These are phyloP conservation scores for Orius insidiosus DNA, from an alignment of 1,140 invertebrate genomes.

Conservation along the genomic window DNA sequence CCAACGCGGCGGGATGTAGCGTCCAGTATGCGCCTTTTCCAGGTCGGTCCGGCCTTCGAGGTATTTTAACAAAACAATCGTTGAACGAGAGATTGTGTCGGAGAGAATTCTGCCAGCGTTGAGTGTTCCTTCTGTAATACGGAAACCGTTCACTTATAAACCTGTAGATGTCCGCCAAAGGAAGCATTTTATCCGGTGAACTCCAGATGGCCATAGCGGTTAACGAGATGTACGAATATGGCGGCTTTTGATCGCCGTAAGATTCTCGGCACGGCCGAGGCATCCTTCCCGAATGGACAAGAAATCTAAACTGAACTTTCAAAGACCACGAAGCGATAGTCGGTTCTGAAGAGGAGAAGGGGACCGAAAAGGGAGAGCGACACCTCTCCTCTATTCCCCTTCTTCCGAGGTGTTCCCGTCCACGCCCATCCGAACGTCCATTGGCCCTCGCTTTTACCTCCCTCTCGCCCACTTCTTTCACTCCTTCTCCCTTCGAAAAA, in stretches of 20 bases:
- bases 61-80: constrained; percentile 89
- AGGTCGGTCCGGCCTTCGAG: constrained; percentile 67
- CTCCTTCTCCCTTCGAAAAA: too few species aligned
- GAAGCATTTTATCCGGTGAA: constrained; percentile 86
- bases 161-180: constrained; percentile 82
- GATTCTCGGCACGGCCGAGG: constrained; percentile 78
- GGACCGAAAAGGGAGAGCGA: too few species aligned
- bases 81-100: constrained; percentile 82
- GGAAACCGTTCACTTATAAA: constrained; percentile 84
- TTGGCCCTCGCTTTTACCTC: too few species aligned
- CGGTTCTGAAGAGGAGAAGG: too few species aligned
- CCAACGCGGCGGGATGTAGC: constrained; percentile 69
- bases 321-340: too few species aligned
- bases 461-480: too few species aligned
- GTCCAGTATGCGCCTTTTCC: constrained; percentile 88
- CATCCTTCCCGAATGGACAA: constrained; percentile 33
- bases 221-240: constrained; percentile 91
- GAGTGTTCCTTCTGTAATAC: constrained; percentile 77
- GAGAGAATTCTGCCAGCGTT: constrained; percentile 73
- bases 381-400: too few species aligned
- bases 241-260: constrained; percentile 91
- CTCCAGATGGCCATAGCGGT: constrained; percentile 96
- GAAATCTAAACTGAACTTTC: too few species aligned
- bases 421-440: too few species aligned
- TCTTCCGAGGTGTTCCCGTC: too few species aligned